These are phyloP conservation scores for Dromococcyx pavoninus DNA, from an alignment of 2,797 vertebrate species.

Conservation along the genomic window DNA sequence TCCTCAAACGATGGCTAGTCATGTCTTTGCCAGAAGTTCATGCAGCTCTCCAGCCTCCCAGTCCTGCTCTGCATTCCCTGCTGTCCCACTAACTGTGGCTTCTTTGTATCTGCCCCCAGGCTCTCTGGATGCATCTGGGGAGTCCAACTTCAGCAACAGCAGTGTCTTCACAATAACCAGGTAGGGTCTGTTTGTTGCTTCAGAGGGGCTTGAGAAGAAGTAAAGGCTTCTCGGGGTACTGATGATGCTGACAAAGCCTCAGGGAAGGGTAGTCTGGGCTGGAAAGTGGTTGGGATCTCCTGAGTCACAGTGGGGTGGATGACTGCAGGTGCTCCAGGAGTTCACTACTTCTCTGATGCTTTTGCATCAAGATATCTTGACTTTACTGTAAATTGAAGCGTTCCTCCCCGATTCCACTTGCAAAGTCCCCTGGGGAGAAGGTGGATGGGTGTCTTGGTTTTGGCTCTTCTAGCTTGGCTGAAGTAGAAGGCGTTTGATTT, in stretches of 20 bases:
- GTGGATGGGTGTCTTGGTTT: neutral
- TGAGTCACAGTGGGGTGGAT: neutral
- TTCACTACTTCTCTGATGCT: neutral
- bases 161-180: slow-evolving; percentile 62
- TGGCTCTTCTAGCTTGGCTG: neutral
- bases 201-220: neutral
- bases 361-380: neutral
- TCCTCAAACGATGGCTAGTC: accelerated
- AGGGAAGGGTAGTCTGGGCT: neutral
- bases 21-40: neutral
- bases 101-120: slow-evolving; percentile 52
- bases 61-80: neutral
- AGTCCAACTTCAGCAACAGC: slow-evolving; percentile 59
- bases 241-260: neutral
- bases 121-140: slow-evolving; percentile 54
- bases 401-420: neutral
- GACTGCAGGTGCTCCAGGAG: neutral
- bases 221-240: neutral
- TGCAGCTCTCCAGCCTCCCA: neutral
- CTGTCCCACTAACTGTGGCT: neutral
- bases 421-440: neutral
- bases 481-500: neutral
- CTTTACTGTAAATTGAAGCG: neutral
- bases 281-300: neutral
- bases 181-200: slow-evolving; percentile 38